These are phyloP conservation scores for Ophioninae sp. DNA, from an alignment of 2,888 invertebrate genomes.

Conservation along the genomic window DNA sequence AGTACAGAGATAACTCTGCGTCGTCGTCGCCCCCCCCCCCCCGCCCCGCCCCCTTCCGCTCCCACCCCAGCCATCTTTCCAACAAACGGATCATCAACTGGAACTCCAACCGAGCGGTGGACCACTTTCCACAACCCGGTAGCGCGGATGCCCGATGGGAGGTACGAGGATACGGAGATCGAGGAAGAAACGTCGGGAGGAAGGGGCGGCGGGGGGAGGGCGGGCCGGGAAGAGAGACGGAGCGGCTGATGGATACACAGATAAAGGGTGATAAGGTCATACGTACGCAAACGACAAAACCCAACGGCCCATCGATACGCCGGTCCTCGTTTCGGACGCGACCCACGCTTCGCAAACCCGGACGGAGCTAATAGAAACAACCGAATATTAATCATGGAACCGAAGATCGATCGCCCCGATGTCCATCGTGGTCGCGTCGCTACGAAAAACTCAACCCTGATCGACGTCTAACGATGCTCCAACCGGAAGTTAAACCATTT, in stretches of 20 bases:
- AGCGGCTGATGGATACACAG: background rate
- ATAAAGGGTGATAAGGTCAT: background rate
- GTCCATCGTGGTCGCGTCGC: too few relatives aligned
- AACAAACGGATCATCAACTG: constrained; percentile 29
- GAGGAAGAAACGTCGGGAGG: background rate
- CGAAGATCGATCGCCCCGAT: background rate
- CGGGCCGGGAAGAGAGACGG: background rate
- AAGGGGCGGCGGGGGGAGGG: too few relatives aligned
- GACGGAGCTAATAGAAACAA: constrained; percentile 24
- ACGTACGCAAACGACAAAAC: constrained; percentile 11
- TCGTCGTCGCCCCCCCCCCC: constrained; percentile 14
- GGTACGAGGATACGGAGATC: background rate
- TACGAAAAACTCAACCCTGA: too few relatives aligned
- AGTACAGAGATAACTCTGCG: constrained; percentile 16
- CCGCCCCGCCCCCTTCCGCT: background rate
- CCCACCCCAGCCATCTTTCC: constrained; percentile 10
- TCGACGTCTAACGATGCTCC: too few relatives aligned
- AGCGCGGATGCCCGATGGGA: background rate
- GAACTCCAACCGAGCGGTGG: constrained; percentile 18
- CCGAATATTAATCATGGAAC: constrained; percentile 37
- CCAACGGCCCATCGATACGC: constrained; percentile 37
- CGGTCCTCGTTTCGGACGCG: constrained; percentile 41
- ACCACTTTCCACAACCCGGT: constrained; percentile 11
- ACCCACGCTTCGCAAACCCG: constrained; percentile 16
- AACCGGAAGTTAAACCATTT: too few relatives aligned